Evolutionary conservation across 2,113 vertebrate genomes (phyloP).

Genomic region (Perca fluviatilis): DNA sequence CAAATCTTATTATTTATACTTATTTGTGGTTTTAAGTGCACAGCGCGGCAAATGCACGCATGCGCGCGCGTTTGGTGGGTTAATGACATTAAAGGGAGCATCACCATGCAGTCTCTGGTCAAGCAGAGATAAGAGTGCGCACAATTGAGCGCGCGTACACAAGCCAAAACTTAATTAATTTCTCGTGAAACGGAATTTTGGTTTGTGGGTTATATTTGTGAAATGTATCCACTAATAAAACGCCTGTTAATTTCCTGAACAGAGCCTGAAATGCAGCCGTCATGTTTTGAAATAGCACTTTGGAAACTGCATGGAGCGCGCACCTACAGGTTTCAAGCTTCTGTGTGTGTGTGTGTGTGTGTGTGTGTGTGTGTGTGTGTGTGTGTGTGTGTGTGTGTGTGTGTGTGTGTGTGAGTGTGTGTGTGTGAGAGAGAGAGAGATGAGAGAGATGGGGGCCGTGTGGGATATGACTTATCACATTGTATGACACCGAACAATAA

Average conservation of each 20-base stretch:
- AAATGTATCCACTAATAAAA: conserved; percentile 67
- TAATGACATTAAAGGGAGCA: conserved; percentile 56
- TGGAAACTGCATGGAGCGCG: conserved; percentile 18
- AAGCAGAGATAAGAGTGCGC: conserved; percentile 51
- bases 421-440: neutral
- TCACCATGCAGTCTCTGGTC: conserved; percentile 63
- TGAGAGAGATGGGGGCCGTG: conserved; percentile 29
- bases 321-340: conserved; percentile 26
- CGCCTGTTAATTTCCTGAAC: conserved; percentile 61
- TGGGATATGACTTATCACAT: conserved; percentile 82
- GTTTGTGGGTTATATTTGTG: conserved; percentile 54
- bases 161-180: conserved; percentile 61
- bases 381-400: conserved; percentile 26
- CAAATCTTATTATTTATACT: conserved; percentile 49
- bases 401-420: conserved; percentile 14
- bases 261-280: conserved; percentile 2
- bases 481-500: conserved; percentile 82
- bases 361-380: conserved; percentile 23
- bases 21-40: conserved; percentile 39
- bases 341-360: neutral
- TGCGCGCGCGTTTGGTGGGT: conserved; percentile 25
- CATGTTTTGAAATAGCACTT: conserved; percentile 11
- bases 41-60: conserved; percentile 4
- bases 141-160: conserved; percentile 15
- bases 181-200: conserved; percentile 46